phyloP scores from a whole-genome alignment of 2,888 invertebrate species.

The Spilarctia lutea region DNA sequence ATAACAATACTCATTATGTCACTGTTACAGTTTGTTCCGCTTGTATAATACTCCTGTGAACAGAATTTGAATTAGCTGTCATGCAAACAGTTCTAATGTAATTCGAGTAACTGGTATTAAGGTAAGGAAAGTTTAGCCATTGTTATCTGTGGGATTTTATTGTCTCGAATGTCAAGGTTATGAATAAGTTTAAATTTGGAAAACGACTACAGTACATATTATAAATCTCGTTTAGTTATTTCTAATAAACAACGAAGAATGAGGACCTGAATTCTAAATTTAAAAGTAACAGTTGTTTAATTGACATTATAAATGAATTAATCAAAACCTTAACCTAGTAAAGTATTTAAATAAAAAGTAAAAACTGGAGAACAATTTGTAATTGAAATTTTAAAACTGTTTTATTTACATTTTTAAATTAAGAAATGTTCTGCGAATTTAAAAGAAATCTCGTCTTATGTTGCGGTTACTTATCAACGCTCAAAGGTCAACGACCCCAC shows the following conservation, averaged over 20 bases:
- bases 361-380: background rate
- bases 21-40: slow-evolving; percentile 21
- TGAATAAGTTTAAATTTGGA: slow-evolving; percentile 29
- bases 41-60: slow-evolving; percentile 28
- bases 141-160: slow-evolving; percentile 43
- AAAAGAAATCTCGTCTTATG: slow-evolving; percentile 28
- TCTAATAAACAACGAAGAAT: background rate
- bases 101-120: slow-evolving; percentile 18
- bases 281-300: background rate
- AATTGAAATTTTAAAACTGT: background rate
- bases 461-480: slow-evolving; percentile 23
- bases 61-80: slow-evolving; percentile 24
- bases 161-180: slow-evolving; percentile 44
- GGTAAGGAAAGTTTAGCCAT: slow-evolving; percentile 22
- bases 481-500: slow-evolving; percentile 39
- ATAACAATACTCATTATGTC: slow-evolving; percentile 17
- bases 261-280: background rate
- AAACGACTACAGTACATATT: background rate
- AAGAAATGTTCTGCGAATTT: slow-evolving; percentile 2
- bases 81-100: slow-evolving; percentile 7
- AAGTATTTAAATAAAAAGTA: background rate
- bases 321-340: background rate
- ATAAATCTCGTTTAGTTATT: background rate
- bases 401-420: slow-evolving; percentile 1
- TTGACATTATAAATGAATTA: background rate